Conservation (phyloP, 1,140 invertebrate species). For the Tetranychus cinnabarinus region DNA sequence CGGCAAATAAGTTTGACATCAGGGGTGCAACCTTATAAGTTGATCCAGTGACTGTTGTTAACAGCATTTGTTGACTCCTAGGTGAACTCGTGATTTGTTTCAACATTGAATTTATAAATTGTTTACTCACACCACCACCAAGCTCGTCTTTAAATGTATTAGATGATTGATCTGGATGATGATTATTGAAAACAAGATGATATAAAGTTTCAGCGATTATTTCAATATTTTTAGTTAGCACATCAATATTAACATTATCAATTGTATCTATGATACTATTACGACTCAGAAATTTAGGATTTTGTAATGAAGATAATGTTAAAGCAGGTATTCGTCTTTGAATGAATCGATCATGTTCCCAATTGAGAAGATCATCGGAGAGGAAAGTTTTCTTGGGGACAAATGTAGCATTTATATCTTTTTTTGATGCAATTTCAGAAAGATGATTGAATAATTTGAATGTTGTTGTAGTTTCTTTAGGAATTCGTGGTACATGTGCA, state of each 20-base stretch:
- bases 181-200: slow-evolving; percentile 54
- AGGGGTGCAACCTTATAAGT: not conserved
- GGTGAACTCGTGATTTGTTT: not conserved
- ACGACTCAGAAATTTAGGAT: slow-evolving; percentile 19
- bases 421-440: not conserved
- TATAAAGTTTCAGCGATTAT: slow-evolving; percentile 58
- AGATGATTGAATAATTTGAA: slow-evolving; percentile 39
- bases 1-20: slow-evolving; percentile 4
- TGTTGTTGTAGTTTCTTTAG: slow-evolving; percentile 54
- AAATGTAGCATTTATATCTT: slow-evolving; percentile 34
- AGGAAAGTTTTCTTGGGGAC: slow-evolving; percentile 93
- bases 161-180: slow-evolving; percentile 16
- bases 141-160: slow-evolving; percentile 1
- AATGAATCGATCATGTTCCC: slow-evolving; percentile 93
- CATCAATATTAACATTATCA: slow-evolving; percentile 31
- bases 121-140: not conserved
- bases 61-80: slow-evolving; percentile 2
- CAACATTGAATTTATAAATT: slow-evolving; percentile 2
- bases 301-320: slow-evolving; percentile 55
- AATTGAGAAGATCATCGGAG: slow-evolving; percentile 70
- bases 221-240: slow-evolving; percentile 40
- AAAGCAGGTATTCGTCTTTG: slow-evolving; percentile 70
- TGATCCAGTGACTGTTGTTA: slow-evolving; percentile 18
- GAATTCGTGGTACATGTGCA: slow-evolving; percentile 88
- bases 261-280: slow-evolving; percentile 23